Conservation (phyloP, 2,888 invertebrate genomes). For the Caenorhabditis zanzibari region DNA sequence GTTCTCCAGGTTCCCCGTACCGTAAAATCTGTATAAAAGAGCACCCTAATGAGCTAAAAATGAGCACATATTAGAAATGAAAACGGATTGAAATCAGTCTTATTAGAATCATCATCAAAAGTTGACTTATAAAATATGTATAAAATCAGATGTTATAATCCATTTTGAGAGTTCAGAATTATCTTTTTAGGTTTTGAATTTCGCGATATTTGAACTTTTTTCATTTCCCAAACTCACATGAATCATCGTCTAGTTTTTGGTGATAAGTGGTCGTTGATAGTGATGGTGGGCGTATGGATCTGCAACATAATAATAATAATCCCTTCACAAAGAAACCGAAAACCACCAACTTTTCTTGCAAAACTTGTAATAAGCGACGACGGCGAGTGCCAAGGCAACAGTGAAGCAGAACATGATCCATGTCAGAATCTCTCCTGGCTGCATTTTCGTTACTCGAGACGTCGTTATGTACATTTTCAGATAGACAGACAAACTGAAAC, state of each 20-base stretch:
- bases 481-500: conserved; percentile 9
- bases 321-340: not conserved
- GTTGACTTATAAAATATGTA: no score
- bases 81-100: no score
- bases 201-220: no score
- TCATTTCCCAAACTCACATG: conserved; percentile 16
- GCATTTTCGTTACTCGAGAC: conserved; percentile 49
- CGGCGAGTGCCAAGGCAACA: conserved; percentile 53
- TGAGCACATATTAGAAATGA: no score
- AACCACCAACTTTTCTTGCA: conserved; percentile 60
- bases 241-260: conserved; percentile 50
- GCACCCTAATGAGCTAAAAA: no score
- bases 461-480: conserved; percentile 50
- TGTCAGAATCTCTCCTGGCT: conserved; percentile 60
- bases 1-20: no score
- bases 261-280: conserved; percentile 60
- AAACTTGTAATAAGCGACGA: conserved; percentile 67
- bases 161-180: no score
- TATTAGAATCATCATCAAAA: no score
- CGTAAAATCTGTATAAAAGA: no score
- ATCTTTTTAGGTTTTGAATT: no score
- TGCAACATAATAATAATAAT: conserved; percentile 19
- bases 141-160: no score
- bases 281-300: conserved; percentile 67
- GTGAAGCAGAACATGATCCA: conserved; percentile 67